These are phyloP conservation scores for Laothoe populi DNA, from an alignment of 2,888 invertebrate species.

Conservation along the genomic window DNA sequence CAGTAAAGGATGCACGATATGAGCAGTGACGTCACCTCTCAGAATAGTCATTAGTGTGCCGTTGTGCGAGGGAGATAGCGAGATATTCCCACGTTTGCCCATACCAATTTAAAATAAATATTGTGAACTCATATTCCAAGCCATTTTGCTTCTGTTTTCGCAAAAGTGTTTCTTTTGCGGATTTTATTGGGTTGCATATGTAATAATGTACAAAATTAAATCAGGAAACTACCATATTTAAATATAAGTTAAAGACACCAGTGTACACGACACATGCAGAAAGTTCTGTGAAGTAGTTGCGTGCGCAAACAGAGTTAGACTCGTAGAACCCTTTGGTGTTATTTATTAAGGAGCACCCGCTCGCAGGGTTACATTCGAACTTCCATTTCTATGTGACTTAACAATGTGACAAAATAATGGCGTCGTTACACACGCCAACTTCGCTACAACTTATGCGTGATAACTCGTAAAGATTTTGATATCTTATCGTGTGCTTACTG, in stretches of 20 bases:
- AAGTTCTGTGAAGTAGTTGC: conserved; percentile 66
- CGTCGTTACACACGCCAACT: conserved; percentile 34
- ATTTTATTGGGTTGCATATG: no score
- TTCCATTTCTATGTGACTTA: conserved; percentile 43
- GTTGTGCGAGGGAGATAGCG: no score
- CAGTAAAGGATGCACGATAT: no score
- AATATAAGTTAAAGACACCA: conserved; percentile 14
- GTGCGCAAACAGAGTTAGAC: conserved; percentile 73
- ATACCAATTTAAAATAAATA: no score
- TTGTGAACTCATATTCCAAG: no score
- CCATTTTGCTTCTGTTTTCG: no score
- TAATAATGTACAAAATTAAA: no score
- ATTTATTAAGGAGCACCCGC: conserved; percentile 71
- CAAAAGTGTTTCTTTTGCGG: no score
- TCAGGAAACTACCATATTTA: no score
- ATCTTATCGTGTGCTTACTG: conserved; percentile 24
- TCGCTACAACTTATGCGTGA: conserved; percentile 40
- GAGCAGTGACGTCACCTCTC: no score
- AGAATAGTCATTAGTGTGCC: no score
- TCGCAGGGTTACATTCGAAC: conserved; percentile 45
- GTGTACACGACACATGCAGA: conserved; percentile 52
- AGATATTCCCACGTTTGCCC: no score
- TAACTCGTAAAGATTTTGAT: conserved; percentile 41
- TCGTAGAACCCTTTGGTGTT: conserved; percentile 74
- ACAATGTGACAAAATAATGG: conserved; percentile 51